These are phyloP conservation scores for Drosophila monieri DNA, from an alignment of 2,888 invertebrate genomes.

Conservation along the genomic window DNA sequence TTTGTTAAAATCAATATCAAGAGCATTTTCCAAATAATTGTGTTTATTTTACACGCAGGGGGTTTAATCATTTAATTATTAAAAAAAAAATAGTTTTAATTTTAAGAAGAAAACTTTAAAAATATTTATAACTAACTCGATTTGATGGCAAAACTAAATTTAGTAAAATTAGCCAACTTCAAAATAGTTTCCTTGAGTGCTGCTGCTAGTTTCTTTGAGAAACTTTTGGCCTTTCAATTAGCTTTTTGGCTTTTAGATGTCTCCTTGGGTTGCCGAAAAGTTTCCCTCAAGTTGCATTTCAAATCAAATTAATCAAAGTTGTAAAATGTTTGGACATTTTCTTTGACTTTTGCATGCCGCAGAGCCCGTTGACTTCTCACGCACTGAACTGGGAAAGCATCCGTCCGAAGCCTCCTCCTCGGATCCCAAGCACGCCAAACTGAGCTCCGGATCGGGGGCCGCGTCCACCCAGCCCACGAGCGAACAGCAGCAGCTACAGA, in stretches of 20 bases:
- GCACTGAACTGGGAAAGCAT: constrained; percentile 74
- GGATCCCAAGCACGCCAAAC: constrained; percentile 54
- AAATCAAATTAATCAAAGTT: constrained; percentile 63
- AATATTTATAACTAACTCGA: neutral
- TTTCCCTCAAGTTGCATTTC: constrained; percentile 53
- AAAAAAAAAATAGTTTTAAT: neutral
- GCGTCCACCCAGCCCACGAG: constrained; percentile 36
- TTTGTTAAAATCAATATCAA: too few relatives aligned
- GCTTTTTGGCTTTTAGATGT: constrained; percentile 49
- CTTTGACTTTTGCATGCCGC: constrained; percentile 40
- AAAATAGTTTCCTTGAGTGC: constrained; percentile 6
- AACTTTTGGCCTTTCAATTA: constrained; percentile 62
- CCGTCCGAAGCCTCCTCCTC: constrained; percentile 46
- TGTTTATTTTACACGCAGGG: too few relatives aligned
- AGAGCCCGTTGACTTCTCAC: constrained; percentile 84
- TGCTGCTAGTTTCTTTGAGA: constrained; percentile 47
- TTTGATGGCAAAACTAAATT: neutral
- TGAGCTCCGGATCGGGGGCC: constrained; percentile 18
- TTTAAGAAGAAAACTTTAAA: neutral
- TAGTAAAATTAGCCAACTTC: neutral
- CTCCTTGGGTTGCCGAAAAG: constrained; percentile 45
- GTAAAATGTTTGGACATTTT: constrained; percentile 54
- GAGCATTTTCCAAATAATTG: too few relatives aligned
- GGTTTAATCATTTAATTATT: too few relatives aligned
- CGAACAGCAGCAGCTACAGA: constrained; percentile 71